These are phyloP conservation scores for Odocoileus hemionus DNA, from an alignment of 2,113 vertebrate genomes.

Conservation along the genomic window DNA sequence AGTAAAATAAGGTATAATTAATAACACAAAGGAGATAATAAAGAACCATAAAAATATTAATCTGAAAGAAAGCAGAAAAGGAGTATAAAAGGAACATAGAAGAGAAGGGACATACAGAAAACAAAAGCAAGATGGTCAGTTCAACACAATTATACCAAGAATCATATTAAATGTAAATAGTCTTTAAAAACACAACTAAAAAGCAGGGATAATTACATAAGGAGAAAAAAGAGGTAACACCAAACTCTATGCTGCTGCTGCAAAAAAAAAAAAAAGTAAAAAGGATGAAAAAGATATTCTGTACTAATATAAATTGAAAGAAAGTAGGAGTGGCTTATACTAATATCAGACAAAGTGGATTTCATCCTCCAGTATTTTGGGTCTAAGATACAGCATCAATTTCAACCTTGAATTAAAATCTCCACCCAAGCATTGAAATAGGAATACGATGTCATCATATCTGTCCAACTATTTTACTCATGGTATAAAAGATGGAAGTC, in stretches of 20 bases:
- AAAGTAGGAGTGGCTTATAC: not conserved
- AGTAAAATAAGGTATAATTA: not conserved
- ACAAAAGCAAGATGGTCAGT: not conserved
- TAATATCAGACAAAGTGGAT: not conserved
- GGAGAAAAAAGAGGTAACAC: not conserved
- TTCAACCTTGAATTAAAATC: not conserved
- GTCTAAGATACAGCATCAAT: not conserved
- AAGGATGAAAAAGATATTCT: not conserved
- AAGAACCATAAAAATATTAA: not conserved
- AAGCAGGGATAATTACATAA: not conserved
- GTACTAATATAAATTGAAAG: not conserved
- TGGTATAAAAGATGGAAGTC: not conserved
- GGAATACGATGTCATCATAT: not conserved
- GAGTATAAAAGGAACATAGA: not conserved
- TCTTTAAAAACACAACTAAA: not conserved
- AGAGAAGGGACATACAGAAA: not conserved
- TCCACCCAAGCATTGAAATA: not conserved
- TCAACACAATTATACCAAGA: not conserved
- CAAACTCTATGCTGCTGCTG: not conserved
- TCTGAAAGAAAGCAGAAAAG: not conserved
- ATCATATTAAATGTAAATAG: not conserved
- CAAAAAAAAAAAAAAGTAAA: not conserved
- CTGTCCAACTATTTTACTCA: not conserved
- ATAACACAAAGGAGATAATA: not conserved
- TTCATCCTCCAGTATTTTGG: not conserved